These are phyloP conservation scores for Eulemur macaco DNA, from an alignment of 2,113 vertebrate species.

Conservation along the genomic window DNA sequence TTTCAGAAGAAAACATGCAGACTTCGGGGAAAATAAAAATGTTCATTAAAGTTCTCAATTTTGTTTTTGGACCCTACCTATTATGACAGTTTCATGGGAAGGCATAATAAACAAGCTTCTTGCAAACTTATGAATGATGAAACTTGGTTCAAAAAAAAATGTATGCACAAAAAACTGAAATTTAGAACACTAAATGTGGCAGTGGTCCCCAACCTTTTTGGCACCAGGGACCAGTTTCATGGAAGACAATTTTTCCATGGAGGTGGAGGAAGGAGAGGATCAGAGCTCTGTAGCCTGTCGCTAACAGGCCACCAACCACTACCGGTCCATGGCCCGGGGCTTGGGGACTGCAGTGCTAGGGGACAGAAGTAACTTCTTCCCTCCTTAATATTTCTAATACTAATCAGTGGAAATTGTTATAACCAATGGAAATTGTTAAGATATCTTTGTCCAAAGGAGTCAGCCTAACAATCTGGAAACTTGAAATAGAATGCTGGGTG, in stretches of 20 bases:
- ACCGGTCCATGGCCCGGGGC: no score
- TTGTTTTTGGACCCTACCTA: not conserved
- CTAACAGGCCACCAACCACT: no score
- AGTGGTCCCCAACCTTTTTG: no score
- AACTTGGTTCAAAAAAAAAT: not conserved
- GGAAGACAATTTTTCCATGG: no score
- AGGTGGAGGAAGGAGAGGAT: no score
- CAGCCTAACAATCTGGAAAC: not conserved
- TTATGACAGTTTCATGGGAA: not conserved
- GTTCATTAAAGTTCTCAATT: conserved; percentile 8
- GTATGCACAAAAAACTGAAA: not conserved
- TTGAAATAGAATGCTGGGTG: not conserved
- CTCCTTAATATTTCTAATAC: not conserved
- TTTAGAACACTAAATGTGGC: not conserved
- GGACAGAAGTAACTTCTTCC: not conserved
- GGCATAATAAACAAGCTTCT: not conserved
- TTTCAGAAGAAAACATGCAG: not conserved
- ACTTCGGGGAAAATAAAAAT: not conserved
- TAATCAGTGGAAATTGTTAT: not conserved
- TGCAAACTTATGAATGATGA: not conserved
- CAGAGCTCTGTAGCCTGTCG: no score
- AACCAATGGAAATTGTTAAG: conserved; percentile 10
- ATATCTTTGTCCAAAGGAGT: not conserved
- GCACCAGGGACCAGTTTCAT: no score
- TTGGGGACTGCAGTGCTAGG: not conserved